Percentiles rank a stretch among this genome's conserved stretches.
phyloP scores from a whole-genome alignment of 2,797 vertebrate species.

The Anisognathus igniventris region DNA sequence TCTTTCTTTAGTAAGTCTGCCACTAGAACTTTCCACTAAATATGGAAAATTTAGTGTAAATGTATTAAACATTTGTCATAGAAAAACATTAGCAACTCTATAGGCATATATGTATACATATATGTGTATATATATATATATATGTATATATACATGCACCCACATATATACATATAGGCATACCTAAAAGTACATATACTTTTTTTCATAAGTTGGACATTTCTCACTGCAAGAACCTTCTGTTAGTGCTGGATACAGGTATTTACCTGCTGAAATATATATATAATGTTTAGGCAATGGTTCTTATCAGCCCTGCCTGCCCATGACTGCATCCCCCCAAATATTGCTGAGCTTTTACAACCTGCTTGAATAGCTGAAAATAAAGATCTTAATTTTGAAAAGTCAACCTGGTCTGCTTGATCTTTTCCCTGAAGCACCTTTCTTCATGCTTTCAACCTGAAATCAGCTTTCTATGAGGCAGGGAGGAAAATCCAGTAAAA shows the following conservation, averaged over 20 bases:
- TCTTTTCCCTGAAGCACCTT: neutral
- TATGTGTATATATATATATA: rapidly evolving
- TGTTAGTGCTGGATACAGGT: neutral
- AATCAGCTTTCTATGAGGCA: neutral
- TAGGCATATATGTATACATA: neutral
- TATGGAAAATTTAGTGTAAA: neutral
- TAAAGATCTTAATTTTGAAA: neutral
- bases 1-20: neutral
- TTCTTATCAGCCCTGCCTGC: neutral
- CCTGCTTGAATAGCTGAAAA: neutral
- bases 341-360: neutral
- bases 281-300: neutral
- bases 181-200: neutral
- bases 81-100: neutral
- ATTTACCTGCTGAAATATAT: neutral
- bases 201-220: neutral
- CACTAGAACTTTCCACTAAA: neutral
- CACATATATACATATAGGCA: neutral
- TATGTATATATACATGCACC: no score
- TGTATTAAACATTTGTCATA: neutral
- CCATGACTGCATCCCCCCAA: neutral
- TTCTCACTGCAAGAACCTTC: neutral
- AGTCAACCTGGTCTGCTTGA: neutral
- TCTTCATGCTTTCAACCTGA: neutral
- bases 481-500: neutral